phyloP scores from a whole-genome alignment of 2,888 invertebrate species.

The Pachycephus smyrnensis region DNA sequence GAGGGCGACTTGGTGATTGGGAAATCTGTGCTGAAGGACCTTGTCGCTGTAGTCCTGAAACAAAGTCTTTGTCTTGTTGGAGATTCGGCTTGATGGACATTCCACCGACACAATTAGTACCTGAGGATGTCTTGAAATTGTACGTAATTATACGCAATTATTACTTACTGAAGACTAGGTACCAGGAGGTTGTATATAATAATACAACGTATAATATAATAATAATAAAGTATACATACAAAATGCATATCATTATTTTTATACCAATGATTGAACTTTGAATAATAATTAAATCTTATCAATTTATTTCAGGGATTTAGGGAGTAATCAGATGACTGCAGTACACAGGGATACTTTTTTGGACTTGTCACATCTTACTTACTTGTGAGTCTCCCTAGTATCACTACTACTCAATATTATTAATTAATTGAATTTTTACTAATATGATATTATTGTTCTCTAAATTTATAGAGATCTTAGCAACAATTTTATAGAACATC shows the following conservation, averaged over 20 bases:
- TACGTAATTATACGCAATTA: constrained; percentile 58
- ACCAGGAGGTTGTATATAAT: no score
- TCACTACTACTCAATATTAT: neutral
- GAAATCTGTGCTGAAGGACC: constrained; percentile 73
- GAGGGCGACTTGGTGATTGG: constrained; percentile 71
- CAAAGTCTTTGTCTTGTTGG: constrained; percentile 78
- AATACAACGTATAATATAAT: no score
- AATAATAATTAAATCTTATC: neutral
- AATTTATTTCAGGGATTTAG: constrained; percentile 75
- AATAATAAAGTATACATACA: no score
- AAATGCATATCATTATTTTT: no score
- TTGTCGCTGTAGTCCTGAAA: constrained; percentile 76
- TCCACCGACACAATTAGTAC: constrained; percentile 73
- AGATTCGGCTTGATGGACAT: constrained; percentile 72
- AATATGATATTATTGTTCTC: neutral
- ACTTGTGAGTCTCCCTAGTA: constrained; percentile 63
- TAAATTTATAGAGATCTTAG: constrained; percentile 54
- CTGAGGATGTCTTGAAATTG: constrained; percentile 75
- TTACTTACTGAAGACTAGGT: no score
- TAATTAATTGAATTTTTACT: neutral
- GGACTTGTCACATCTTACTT: constrained; percentile 72
- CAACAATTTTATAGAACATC: constrained; percentile 58
- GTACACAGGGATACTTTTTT: constrained; percentile 78
- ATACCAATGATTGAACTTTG: neutral
- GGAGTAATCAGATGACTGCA: constrained; percentile 77